A percentile compares a stretch with the other conserved stretches of the same genome.
Conservation (phyloP, 1,140 invertebrate genomes). For the Drosophila ohnishii region DNA sequence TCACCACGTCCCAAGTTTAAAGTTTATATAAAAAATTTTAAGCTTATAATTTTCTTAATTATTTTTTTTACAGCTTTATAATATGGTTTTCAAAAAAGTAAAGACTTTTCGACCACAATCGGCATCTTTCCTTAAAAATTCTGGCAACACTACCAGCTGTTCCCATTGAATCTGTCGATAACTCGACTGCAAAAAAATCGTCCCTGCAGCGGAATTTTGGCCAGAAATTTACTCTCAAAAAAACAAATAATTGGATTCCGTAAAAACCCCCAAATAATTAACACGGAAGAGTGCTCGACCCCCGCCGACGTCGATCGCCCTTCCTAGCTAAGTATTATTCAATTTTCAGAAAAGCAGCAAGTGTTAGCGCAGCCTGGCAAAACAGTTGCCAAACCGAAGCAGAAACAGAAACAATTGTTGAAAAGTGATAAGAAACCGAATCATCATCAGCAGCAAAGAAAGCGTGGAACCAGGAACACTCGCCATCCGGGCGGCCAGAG, state of each 20-base stretch:
- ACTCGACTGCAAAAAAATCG: background rate
- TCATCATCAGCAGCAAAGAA: constrained; percentile 33
- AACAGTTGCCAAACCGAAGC: constrained; percentile 46
- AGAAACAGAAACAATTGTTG: constrained; percentile 61
- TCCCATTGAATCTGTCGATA: constrained; percentile 1
- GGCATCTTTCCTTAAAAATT: background rate
- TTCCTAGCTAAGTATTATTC: constrained; percentile 9
- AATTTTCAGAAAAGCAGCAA: constrained; percentile 35
- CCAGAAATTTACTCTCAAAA: constrained; percentile 21
- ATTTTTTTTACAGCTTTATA: background rate
- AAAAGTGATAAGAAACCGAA: constrained; percentile 65
- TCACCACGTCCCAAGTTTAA: background rate
- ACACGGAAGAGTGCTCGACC: constrained; percentile 6
- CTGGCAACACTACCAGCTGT: constrained; percentile 5
- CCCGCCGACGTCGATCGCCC: background rate
- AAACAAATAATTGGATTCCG: constrained; percentile 20
- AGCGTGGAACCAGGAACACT: constrained; percentile 34
- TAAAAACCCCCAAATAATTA: constrained; percentile 7
- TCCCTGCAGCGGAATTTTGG: constrained; percentile 18
- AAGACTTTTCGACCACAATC: background rate
- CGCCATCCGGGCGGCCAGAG: constrained; percentile 6
- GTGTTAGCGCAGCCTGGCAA: constrained; percentile 21
- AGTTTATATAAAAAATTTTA: background rate
- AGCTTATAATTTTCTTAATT: background rate
- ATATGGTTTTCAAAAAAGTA: background rate